Conservation (phyloP, 2,113 vertebrate species). For the Emydura subglobosa region DNA sequence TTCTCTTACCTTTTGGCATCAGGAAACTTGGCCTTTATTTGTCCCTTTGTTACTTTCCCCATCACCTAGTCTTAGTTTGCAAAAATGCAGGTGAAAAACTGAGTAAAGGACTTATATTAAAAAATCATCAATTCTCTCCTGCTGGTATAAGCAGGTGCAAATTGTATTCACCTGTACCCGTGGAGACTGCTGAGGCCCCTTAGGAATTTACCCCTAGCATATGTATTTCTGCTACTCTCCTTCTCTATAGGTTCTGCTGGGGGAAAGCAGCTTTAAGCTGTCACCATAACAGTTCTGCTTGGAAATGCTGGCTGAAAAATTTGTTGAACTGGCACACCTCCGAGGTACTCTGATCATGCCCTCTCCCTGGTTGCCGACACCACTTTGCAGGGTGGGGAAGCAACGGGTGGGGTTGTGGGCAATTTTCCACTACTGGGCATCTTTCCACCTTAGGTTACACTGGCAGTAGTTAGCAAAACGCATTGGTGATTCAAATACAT, state of each 20-base stretch:
- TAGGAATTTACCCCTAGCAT: background rate
- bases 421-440: constrained; percentile 3
- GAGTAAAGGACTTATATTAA: background rate
- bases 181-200: background rate
- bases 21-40: constrained; percentile 1
- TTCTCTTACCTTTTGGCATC: background rate
- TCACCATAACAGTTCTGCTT: background rate
- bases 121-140: background rate
- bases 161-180: background rate
- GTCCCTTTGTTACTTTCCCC: background rate
- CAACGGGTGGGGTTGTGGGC: background rate
- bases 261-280: background rate
- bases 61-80: background rate
- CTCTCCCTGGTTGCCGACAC: fast-evolving
- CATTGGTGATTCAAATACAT: constrained; percentile 36
- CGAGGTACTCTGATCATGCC: background rate
- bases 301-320: background rate
- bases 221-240: background rate
- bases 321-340: background rate
- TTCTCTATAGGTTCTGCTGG: background rate
- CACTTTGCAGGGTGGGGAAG: background rate
- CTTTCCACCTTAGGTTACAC: background rate
- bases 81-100: background rate
- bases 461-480: background rate
- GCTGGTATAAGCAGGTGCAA: background rate